Conservation (phyloP, 30 jellyfish, hydroid and myxozoan species). For the Chironex yamaguchii region DNA sequence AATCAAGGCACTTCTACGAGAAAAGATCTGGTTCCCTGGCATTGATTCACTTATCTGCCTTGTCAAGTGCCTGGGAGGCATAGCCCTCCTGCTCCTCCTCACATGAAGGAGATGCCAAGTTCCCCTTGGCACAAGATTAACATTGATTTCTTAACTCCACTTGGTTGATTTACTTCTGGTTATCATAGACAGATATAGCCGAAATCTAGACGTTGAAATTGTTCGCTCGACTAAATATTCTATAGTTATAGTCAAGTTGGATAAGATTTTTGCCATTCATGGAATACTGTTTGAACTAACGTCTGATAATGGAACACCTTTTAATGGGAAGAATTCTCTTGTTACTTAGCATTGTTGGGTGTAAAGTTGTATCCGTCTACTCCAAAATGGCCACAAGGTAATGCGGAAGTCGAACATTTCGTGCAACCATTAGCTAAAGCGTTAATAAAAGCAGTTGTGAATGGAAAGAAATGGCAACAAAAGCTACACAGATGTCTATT, state of each 20-base stretch:
- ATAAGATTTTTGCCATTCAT: too few species aligned
- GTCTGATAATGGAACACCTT: slow-evolving; percentile 73
- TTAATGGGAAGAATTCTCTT: slow-evolving; percentile 63
- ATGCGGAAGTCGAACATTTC: slow-evolving; percentile 58
- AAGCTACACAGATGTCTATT: slow-evolving; percentile 35
- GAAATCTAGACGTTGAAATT: too few species aligned
- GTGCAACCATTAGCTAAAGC: slow-evolving; percentile 48
- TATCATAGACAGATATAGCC: too few species aligned
- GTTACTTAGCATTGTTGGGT: slow-evolving; percentile 48
- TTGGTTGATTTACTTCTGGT: too few species aligned
- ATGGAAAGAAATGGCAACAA: slow-evolving; percentile 66
- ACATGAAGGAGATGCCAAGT: neutral
- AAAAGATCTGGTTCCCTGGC: slow-evolving; percentile 53
- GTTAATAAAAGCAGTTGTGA: slow-evolving; percentile 36
- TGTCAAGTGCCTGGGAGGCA: too few species aligned
- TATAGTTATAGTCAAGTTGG: too few species aligned
- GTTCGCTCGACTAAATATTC: too few species aligned
- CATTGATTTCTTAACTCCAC: too few species aligned
- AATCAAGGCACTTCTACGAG: slow-evolving; percentile 36
- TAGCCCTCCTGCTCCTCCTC: too few species aligned
- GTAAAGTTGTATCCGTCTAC: slow-evolving; percentile 7
- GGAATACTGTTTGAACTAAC: slow-evolving; percentile 32
- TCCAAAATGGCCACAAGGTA: slow-evolving; percentile 63
- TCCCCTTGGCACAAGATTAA: neutral
- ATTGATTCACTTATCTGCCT: slow-evolving; percentile 22